These are phyloP conservation scores for Dysidea cf. avara DNA, from an alignment of 37 sponge, comb jelly and placozoan species.

Conservation along the genomic window DNA sequence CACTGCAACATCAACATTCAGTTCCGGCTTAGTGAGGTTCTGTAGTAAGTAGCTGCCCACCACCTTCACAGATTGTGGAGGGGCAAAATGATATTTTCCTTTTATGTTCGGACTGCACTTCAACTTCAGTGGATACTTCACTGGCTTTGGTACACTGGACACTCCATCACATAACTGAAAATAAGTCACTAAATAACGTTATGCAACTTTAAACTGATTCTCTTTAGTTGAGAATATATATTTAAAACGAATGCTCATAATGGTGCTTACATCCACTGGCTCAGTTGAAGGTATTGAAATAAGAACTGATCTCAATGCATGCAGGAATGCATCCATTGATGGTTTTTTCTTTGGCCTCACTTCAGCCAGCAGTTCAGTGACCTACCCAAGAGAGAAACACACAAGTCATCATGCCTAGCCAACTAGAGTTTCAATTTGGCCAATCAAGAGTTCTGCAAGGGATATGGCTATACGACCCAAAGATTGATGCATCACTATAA, in stretches of 20 bases:
- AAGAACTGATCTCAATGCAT: constrained; percentile 32
- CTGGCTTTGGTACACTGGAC: constrained; percentile 15
- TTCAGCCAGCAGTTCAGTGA: constrained; percentile 80
- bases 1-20: constrained; percentile 77
- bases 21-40: constrained; percentile 47
- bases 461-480: neutral
- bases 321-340: constrained; percentile 58
- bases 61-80: constrained; percentile 75
- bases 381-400: constrained; percentile 27
- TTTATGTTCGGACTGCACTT: constrained; percentile 15
- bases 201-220: neutral
- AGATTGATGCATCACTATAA: neutral
- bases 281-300: constrained; percentile 44
- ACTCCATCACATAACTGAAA: constrained; percentile 46
- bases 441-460: neutral
- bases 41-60: constrained; percentile 83
- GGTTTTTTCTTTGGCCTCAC: constrained; percentile 45
- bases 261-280: constrained; percentile 46
- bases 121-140: constrained; percentile 58
- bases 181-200: no score
- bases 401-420: neutral
- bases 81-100: constrained; percentile 55
- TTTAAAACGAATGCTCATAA: neutral
- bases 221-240: neutral
- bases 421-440: neutral